Conservation (phyloP, 2,888 invertebrate species). For the Eupithecia centaureata region DNA sequence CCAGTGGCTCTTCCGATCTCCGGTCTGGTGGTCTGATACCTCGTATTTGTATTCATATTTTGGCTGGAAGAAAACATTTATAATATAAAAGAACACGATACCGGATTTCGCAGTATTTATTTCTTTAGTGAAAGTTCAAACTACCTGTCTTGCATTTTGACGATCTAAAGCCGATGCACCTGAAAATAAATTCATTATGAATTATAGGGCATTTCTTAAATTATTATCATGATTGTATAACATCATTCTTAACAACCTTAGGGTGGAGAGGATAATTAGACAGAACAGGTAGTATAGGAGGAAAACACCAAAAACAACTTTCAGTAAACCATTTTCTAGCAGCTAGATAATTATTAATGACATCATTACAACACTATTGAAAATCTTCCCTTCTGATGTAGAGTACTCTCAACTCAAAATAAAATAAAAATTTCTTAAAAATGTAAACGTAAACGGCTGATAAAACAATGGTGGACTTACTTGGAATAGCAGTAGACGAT, state of each 20-base stretch:
- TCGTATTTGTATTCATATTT: conserved; percentile 82
- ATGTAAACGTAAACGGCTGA: no score
- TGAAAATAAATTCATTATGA: conserved; percentile 40
- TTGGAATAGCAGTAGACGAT: conserved; percentile 47
- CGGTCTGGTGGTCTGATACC: conserved; percentile 80
- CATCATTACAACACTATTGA: background rate
- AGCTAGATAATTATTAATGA: background rate
- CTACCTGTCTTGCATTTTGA: conserved; percentile 50
- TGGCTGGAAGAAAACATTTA: conserved; percentile 52
- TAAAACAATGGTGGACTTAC: conserved; percentile 36
- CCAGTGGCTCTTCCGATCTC: conserved; percentile 80
- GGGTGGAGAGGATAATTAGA: no score
- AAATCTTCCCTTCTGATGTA: background rate
- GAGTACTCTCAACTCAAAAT: no score
- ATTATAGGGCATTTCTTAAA: background rate
- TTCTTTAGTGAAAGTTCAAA: no score
- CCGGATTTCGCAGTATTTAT: background rate
- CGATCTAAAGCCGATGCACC: conserved; percentile 47
- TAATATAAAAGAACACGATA: background rate
- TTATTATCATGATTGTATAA: no score
- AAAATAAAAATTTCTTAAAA: no score
- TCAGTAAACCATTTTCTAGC: background rate
- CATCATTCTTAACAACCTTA: background rate
- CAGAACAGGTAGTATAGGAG: no score
- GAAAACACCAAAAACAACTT: background rate